phyloP scores from a whole-genome alignment of 2,797 vertebrate species.

The Threskiornis aethiopicus region DNA sequence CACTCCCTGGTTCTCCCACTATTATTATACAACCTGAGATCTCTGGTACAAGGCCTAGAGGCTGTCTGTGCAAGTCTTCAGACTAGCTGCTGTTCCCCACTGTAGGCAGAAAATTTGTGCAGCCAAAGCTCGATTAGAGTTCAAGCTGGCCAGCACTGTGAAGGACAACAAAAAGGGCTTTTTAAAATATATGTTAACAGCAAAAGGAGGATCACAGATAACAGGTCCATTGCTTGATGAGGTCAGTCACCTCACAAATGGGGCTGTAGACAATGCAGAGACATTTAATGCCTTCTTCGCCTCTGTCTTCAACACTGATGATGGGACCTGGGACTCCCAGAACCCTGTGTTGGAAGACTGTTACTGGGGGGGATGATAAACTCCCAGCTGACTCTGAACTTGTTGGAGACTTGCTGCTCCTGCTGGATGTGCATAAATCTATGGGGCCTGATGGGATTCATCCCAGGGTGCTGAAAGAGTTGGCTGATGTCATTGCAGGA shows the following conservation, averaged over 20 bases:
- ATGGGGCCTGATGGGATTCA: not conserved
- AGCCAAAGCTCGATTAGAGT: not conserved
- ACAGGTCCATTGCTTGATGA: not conserved
- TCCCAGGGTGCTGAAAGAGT: not conserved
- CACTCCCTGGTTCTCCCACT: not conserved
- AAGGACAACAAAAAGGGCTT: not conserved
- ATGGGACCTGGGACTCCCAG: rapidly evolving
- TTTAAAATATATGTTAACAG: not conserved
- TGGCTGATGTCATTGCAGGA: not conserved
- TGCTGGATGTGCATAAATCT: not conserved
- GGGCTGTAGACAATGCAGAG: not conserved
- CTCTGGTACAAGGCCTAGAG: not conserved
- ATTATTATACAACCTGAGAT: not conserved
- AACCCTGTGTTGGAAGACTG: not conserved
- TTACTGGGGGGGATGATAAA: not conserved
- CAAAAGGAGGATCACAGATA: not conserved
- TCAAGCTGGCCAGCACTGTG: not conserved
- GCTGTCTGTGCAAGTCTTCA: not conserved
- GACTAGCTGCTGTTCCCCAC: not conserved
- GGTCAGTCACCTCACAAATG: not conserved
- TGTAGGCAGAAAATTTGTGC: not conserved
- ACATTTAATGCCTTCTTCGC: not conserved
- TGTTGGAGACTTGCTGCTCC: not conserved
- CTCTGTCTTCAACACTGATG: not conserved
- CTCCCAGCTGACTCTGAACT: not conserved